Evolutionary conservation across 2,888 invertebrate species (phyloP).

Genomic region (Chouioia cunea): DNA sequence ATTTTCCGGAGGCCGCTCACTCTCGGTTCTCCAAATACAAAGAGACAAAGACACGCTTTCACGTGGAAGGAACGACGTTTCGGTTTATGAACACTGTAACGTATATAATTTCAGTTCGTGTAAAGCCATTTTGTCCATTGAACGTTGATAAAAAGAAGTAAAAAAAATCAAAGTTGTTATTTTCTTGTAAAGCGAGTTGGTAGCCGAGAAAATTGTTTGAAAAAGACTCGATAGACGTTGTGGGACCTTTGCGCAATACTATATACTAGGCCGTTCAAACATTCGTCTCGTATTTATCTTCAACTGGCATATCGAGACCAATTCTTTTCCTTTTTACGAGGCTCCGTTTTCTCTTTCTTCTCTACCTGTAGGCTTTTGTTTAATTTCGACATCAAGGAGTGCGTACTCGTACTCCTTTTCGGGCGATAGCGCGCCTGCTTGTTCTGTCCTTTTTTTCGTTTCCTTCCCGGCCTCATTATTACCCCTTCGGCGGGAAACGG

Average conservation of each 20-base stretch:
- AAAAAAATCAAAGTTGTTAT: too few species aligned
- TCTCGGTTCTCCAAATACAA: too few species aligned
- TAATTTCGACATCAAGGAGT: conserved; percentile 18
- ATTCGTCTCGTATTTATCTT: too few species aligned
- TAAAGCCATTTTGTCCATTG: neutral
- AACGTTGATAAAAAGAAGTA: neutral
- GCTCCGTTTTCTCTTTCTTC: conserved; percentile 5
- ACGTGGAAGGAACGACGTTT: neutral
- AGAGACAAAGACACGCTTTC: neutral
- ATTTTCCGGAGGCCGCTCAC: too few species aligned
- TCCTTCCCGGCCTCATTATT: neutral
- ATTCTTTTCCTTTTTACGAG: too few species aligned
- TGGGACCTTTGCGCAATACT: too few species aligned
- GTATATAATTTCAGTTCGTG: neutral
- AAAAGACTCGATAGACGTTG: too few species aligned
- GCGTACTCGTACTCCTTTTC: neutral
- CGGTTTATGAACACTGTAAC: neutral
- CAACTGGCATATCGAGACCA: too few species aligned
- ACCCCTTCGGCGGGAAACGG: conserved; percentile 10
- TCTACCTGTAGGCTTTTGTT: conserved; percentile 17
- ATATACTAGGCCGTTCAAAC: too few species aligned
- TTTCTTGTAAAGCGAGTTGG: too few species aligned
- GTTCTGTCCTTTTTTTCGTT: neutral
- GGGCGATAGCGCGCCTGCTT: conserved; percentile 1
- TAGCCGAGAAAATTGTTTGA: too few species aligned